A percentile compares a stretch with the other conserved stretches of the same genome.
Evolutionary conservation across 2,113 vertebrate species (phyloP).

Genomic region (Opisthocomus hoazin): DNA sequence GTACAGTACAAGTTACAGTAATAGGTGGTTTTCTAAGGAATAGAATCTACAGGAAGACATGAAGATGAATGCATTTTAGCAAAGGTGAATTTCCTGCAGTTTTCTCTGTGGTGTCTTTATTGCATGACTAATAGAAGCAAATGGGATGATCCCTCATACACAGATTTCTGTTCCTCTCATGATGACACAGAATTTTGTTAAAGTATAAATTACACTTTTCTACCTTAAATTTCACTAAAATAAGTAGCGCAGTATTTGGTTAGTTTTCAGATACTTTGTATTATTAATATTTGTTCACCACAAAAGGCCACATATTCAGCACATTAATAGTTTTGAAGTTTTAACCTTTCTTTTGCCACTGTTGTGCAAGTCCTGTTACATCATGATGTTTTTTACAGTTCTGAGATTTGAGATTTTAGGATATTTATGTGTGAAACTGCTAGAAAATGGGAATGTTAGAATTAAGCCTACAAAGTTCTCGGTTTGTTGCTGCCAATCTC

Average conservation of each 20-base stretch:
- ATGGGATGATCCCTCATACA: neutral
- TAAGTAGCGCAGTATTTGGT: neutral
- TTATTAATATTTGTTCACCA: neutral
- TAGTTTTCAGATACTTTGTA: neutral
- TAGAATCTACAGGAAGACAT: neutral
- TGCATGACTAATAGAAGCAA: neutral
- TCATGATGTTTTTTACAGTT: neutral
- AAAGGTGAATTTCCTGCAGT: neutral
- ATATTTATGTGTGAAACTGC: neutral
- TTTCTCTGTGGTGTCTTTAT: neutral
- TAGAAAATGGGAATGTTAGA: neutral
- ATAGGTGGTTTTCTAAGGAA: neutral
- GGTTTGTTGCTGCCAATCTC: rapidly evolving
- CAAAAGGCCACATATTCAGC: neutral
- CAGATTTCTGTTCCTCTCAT: neutral
- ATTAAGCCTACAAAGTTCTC: neutral
- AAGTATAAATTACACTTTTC: neutral
- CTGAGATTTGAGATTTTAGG: neutral
- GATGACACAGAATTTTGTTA: neutral
- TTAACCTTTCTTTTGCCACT: neutral
- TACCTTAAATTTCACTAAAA: neutral
- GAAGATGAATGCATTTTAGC: neutral
- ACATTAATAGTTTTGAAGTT: neutral
- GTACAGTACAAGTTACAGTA: neutral
- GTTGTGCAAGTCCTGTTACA: neutral